Evolutionary conservation across 2,113 vertebrate genomes (phyloP).

Genomic region (Corydoras sp.): DNA sequence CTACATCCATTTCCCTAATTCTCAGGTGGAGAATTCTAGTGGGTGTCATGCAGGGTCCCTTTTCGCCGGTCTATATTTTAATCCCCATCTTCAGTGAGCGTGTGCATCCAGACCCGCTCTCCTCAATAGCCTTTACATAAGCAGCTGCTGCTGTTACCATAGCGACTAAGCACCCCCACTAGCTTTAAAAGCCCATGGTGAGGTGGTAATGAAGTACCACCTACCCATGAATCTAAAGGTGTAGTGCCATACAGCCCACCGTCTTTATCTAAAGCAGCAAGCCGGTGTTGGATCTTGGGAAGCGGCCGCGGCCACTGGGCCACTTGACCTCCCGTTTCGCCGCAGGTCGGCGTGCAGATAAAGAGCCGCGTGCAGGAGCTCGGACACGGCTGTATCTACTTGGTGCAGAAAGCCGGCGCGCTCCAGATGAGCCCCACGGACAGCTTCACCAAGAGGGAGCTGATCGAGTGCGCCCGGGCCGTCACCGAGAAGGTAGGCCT

Average conservation of each 20-base stretch:
- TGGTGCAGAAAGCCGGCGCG: conserved; percentile 96
- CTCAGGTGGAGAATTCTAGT: not conserved
- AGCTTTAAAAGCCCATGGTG: conserved; percentile 57
- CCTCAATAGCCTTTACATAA: no score
- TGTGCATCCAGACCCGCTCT: conserved; percentile 50
- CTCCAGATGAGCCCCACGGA: conserved; percentile 94
- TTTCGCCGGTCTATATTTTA: conserved; percentile 23
- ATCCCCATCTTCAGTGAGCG: conserved; percentile 21
- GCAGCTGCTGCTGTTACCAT: conserved; percentile 62
- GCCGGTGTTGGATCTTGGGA: no score
- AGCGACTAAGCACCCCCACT: conserved; percentile 54
- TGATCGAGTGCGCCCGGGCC: conserved; percentile 89
- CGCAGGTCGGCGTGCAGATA: conserved; percentile 93
- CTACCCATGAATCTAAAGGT: conserved; percentile 62
- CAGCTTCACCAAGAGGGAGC: conserved; percentile 91
- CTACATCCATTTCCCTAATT: not conserved
- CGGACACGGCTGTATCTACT: conserved; percentile 92
- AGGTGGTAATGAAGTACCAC: conserved; percentile 61
- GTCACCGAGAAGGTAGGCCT: conserved; percentile 90
- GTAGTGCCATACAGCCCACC: conserved; percentile 49
- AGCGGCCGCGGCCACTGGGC: no score
- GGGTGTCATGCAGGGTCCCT: conserved; percentile 23
- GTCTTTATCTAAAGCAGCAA: no score
- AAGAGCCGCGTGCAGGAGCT: conserved; percentile 88
- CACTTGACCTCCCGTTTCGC: not conserved